Percentiles rank a stretch among this genome's conserved stretches.
phyloP scores from a whole-genome alignment of 1,140 invertebrate species.

The Drosophila prosaltans region DNA sequence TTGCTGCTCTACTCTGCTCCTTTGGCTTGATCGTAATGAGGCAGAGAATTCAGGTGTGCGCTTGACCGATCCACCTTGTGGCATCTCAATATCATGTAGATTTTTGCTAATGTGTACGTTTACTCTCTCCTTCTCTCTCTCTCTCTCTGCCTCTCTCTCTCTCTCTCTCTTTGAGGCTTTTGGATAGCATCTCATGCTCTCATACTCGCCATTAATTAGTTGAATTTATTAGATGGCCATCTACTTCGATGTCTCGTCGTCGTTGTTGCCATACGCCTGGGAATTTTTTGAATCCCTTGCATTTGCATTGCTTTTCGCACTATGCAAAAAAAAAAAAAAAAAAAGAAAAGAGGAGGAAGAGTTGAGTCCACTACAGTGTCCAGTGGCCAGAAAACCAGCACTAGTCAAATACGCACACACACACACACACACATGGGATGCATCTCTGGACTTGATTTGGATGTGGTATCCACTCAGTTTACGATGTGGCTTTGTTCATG shows the following conservation, averaged over 20 bases:
- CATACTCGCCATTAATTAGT: conserved; percentile 83
- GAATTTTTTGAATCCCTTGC: conserved; percentile 78
- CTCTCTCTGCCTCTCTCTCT: not conserved
- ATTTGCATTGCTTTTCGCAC: conserved; percentile 77
- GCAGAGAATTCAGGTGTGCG: conserved; percentile 66
- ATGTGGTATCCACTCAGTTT: conserved; percentile 46
- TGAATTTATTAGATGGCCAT: conserved; percentile 83
- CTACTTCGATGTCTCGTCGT: conserved; percentile 54
- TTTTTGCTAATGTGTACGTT: conserved; percentile 80
- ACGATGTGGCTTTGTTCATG: conserved; percentile 74
- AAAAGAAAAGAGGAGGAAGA: not conserved
- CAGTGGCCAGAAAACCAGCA: too few species aligned
- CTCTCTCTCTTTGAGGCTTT: not conserved
- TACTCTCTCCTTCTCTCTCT: conserved; percentile 19
- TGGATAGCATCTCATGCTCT: conserved; percentile 65
- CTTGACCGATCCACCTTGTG: conserved; percentile 51
- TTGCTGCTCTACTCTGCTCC: conserved; percentile 14
- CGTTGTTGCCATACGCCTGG: conserved; percentile 67
- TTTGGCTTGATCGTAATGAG: conserved; percentile 47
- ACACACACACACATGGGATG: conserved; percentile 4
- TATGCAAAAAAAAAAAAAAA: conserved; percentile 48
- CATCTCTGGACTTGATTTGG: conserved; percentile 30
- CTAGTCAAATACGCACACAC: conserved; percentile 37
- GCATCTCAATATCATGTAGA: conserved; percentile 83
- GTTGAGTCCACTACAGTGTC: not conserved